Evolutionary conservation across 2,797 vertebrate genomes (phyloP).

Genomic region (Gymnodraco acuticeps): DNA sequence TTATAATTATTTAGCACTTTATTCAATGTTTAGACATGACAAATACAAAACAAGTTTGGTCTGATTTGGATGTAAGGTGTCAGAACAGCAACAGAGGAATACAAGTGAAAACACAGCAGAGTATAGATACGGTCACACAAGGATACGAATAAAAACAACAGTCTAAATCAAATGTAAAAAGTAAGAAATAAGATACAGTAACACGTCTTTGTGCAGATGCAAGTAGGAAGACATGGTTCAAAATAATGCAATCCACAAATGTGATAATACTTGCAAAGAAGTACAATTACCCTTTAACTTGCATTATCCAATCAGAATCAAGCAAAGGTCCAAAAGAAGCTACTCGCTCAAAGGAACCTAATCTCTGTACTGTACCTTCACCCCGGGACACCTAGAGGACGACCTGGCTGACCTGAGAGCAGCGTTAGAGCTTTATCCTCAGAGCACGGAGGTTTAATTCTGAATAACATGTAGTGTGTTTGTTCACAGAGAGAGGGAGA

Average conservation of each 20-base stretch:
- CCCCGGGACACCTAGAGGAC: not conserved
- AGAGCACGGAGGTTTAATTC: not conserved
- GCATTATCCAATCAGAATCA: not conserved
- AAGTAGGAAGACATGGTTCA: not conserved
- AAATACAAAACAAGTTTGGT: not conserved
- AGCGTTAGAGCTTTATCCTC: slow-evolving; percentile 1
- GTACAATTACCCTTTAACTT: not conserved
- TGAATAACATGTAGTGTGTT: slow-evolving; percentile 49
- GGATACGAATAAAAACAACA: too few relatives aligned
- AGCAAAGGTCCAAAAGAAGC: not conserved
- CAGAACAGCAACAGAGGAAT: too few relatives aligned
- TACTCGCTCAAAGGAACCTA: not conserved
- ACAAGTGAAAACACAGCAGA: too few relatives aligned
- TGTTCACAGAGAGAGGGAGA: slow-evolving; percentile 22
- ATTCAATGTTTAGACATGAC: not conserved
- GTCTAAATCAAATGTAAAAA: too few relatives aligned
- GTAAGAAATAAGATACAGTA: too few relatives aligned
- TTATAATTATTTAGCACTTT: not conserved
- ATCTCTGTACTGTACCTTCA: slow-evolving; percentile 23
- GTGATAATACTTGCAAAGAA: not conserved
- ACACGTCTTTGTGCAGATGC: too few relatives aligned
- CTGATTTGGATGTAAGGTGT: not conserved
- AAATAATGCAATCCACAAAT: not conserved
- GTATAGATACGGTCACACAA: too few relatives aligned
- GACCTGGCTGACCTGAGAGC: slow-evolving; percentile 1